Evolutionary conservation across 2,888 invertebrate genomes (phyloP), one percentile per base, ranked within the genome.

Genomic region (Hetaerina titia): DNA sequence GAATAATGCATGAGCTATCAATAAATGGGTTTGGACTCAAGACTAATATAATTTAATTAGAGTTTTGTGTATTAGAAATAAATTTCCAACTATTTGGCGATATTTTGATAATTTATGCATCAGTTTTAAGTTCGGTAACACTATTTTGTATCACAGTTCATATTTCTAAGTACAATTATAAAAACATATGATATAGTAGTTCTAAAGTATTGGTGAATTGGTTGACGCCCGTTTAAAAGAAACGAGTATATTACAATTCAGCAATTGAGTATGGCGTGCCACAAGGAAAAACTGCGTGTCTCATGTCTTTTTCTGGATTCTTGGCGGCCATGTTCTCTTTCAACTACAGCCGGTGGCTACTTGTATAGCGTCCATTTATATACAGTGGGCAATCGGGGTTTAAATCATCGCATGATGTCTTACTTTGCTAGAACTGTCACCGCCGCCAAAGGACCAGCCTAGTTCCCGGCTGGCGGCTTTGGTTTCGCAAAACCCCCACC

Each of bases 351-450:
- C 81, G 81, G 81, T 81, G 81, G 81, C 81, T 81, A 81, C 81
- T 81, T 81, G 81, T 81, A 81, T 31, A 81, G 81, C 81, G 31
- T 81, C 25, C 81, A 81, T 81, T 81, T 81, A 81, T 81, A 81
- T 81, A 81, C 81, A 81, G 81, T 22, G 81, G 81, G 81, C 81
- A 81, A 81, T 81, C 81, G 81, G 81, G 81, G 81, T 31, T 81
- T 81, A 81, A 81, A 81, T 81, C 81, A 81, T 81, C 81, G 81
- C 81, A 81, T 81, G 81, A 81, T 81, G 81, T 81, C 81, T 81
- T 81, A 81, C 81, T 81, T 81, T 81, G 81, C 81, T 81, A 81
- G 81, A 81, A 81, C 81, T 81, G 81, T 81, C 81, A 81, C 81
- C 81, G 81, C 81, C 81, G 81, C 81, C 81, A 81, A 81, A 81